Base-by-base conservation (phyloP, 2,113 vertebrate genomes). In the Aythya baeri region DNA sequence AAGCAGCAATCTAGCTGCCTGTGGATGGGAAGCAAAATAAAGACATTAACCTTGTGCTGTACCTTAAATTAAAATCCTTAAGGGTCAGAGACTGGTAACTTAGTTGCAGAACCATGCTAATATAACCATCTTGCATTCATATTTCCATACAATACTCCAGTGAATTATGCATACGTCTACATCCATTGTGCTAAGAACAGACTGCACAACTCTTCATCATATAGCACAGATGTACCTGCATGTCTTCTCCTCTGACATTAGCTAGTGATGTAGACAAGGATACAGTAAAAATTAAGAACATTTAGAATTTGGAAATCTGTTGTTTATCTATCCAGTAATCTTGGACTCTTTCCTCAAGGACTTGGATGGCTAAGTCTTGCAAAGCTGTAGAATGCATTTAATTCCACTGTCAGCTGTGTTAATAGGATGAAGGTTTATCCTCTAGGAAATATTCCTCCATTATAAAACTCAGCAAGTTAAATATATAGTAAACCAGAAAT, bases 341-440 rank as follows among this genome's bases (percentile, higher is more conserved):
- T 72, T 78, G 43, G 32, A 34, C 21, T 63, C 27, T 52, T 26
- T 72, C 9, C 20, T 85, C 65, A 43, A 43, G 65, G 20, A 73
- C 9, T 58, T 90, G 18, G 36, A 71, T 74, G 89, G 84, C 57
- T 50, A 86, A 79, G 25, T 11, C n/a, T 85, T 85, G 31, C 55
- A 86, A 91, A 94, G 67, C 55, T 71, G 34, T 20, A 89, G 72
- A 73, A 83, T 8, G 17, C 16, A 66, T 76, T 83, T 87, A 88
- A 73, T 80, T 83, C 46, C 71, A 46, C 25, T 72, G 68, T 77
- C 89, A 95, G 79, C 82, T 95, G n/a, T 71, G 46, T 80, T 86
- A 96, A 83, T 14, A 91, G 83, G 54, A 84, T 91, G 76, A 92
- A 86, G 86, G 43, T 71, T 94, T 94, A 85, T 89, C 63, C 29